Base-by-base conservation (phyloP, 2,113 vertebrate species). In the Cinclus cinclus region DNA sequence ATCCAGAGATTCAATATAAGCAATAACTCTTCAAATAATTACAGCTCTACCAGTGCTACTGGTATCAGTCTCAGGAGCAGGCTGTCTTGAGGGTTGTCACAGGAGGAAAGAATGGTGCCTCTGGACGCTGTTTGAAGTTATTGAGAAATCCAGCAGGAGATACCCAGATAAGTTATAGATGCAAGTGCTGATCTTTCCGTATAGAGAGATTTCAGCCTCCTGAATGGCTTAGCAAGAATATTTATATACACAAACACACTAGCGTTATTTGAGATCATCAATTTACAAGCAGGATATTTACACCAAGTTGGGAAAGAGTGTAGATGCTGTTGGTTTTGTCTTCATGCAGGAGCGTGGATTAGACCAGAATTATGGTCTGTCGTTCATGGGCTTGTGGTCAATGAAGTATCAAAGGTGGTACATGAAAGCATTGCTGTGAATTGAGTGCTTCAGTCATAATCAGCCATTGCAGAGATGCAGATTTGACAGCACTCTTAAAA, bases 181-280 rank as follows among this genome's bases (percentile, higher is more conserved):
- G 6, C 24, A 62, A 39, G 31, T 46, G 18, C n/a, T 65, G 27
- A 18, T 74, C n/a, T 64, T 83, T 22, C 42, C 37, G 17, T 46
- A 1, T 5, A 23, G 47, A 28, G 46, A 67, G 8, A 47, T 59
- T n/a, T 71, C 25, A 64, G 33, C 44, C 15, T 82, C 58, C 53
- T 49, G 17, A 64, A 49, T 31, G 15, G 9, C 56, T 47, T 82
- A 68, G n/a, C 28, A 76, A 16, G 28, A 56, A 14, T 71, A 63
- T 47, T 81, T 77, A 42, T 35, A 33, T 4, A 16, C 4, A 16
- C 8, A 37, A 37, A 30, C 0, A 22, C 1, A 4, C 7, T 4
- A 16, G 11, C 39, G 27, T 84, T 42, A 52, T 41, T 63, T 60
- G 24, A 87, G 84, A 67, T 50, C 2, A 15, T 58, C 12, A 35